These are phyloP conservation scores for Athetis lepigone DNA, from an alignment of 2,888 invertebrate species.

Conservation along the genomic window DNA sequence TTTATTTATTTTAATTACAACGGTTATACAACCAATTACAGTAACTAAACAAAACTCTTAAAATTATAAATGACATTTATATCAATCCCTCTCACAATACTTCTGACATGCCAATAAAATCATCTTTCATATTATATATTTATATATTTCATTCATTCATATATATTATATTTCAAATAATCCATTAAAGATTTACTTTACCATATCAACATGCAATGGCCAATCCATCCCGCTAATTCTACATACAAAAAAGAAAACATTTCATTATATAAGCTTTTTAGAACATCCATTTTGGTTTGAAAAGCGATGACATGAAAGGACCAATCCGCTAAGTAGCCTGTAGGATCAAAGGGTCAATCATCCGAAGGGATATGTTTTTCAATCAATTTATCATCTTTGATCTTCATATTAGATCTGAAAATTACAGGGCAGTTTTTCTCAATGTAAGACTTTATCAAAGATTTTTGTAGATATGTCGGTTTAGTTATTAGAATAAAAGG, in stretches of 20 bases:
- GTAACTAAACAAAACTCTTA: too few species aligned
- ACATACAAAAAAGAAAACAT: conserved; percentile 40
- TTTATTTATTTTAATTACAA: too few species aligned
- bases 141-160: too few species aligned
- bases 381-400: conserved; percentile 82
- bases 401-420: conserved; percentile 69
- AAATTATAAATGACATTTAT: too few species aligned
- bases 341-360: conserved; percentile 83
- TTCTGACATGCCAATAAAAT: too few species aligned
- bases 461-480: not conserved
- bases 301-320: conserved; percentile 83
- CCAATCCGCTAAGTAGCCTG: conserved; percentile 85
- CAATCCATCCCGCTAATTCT: conserved; percentile 28
- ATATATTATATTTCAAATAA: conserved; percentile 6
- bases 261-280: conserved; percentile 54
- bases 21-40: too few species aligned
- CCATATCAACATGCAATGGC: not conserved
- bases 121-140: too few species aligned
- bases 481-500: conserved; percentile 9
- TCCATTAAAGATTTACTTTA: conserved; percentile 5
- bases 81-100: too few species aligned
- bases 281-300: conserved; percentile 65
- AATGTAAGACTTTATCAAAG: conserved; percentile 30
- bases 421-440: conserved; percentile 68
- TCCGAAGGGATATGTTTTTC: conserved; percentile 75